Evolutionary conservation across 2,888 invertebrate species (phyloP), one percentile per base, ranked within the genome.

Genomic region (Epinotia nisella): DNA sequence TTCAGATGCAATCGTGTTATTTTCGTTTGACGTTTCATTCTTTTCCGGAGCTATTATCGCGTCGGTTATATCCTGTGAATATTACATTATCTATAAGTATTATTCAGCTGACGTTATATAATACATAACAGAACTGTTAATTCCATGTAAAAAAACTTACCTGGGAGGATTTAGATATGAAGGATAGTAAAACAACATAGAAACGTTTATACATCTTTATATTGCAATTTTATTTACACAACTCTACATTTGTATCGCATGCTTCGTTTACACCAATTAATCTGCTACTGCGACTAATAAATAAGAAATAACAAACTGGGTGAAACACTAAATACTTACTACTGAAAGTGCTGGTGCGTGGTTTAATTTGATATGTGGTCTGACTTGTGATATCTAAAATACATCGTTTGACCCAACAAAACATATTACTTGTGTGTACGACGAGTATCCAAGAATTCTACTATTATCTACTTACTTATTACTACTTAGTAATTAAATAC

Each of bases 201-300:
- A 17, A 58, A 51, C 45, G 41, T 72, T 72, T 15, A 49, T 21
- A 51, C 29, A 41, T 79, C 77, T 81, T 80, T 83, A 77, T 76
- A 73, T 80, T 78, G 66, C 78, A 79, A 74, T 80, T 81, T 70
- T 85, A 85, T 85, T 79, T 85, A 85, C 85, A 85, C 61, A 77
- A 80, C 77, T 75, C 64, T 76, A 79, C 78, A 82, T 71, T 77
- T 62, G 78, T 79, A 60, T 68, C 76, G 76, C 79, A 81, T 82
- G 80, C 78, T 75, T 77, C 74, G 74, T 74, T 76, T 45, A 73
- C 79, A 81, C 78, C 79, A 78, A 78, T 29, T 64, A 59, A 53
- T 58, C 77, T 53, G 59, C 65, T 76, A 78, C 75, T 71, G 76
- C 76, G 75, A 79, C 78, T 81, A 79, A 71, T 74, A 79, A 86